phyloP scores from a whole-genome alignment of 64 coral and sea anemone genomes.

The Montipora cactus region DNA sequence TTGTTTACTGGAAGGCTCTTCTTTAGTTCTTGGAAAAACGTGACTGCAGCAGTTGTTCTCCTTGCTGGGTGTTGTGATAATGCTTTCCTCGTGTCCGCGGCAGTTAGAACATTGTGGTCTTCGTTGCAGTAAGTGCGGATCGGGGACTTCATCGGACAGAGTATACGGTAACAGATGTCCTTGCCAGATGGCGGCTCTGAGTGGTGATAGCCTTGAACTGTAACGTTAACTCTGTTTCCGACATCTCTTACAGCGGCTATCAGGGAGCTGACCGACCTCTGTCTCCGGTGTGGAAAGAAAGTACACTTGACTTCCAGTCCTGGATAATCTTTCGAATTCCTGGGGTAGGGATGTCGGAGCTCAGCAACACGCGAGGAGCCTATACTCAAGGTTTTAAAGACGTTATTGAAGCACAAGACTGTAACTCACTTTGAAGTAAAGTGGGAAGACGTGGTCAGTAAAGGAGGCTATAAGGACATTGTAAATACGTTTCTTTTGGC shows the following conservation, averaged over 20 bases:
- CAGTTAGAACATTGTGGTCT: slow-evolving; percentile 48
- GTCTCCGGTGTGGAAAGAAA: too few species aligned
- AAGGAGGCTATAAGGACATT: too few species aligned
- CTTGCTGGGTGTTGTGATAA: slow-evolving; percentile 52
- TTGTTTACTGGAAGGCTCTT: slow-evolving; percentile 31
- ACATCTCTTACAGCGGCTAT: slow-evolving; percentile 42
- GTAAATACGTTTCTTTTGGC: too few species aligned
- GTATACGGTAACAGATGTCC: slow-evolving; percentile 65
- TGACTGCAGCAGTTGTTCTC: slow-evolving; percentile 46
- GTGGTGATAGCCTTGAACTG: slow-evolving; percentile 58
- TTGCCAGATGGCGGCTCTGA: slow-evolving; percentile 68
- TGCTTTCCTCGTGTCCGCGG: slow-evolving; percentile 28
- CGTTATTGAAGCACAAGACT: too few species aligned
- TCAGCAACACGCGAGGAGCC: too few species aligned
- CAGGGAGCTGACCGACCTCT: not conserved
- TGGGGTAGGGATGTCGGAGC: too few species aligned
- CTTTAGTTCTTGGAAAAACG: slow-evolving; percentile 23
- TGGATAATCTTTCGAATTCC: too few species aligned
- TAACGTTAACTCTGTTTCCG: slow-evolving; percentile 32
- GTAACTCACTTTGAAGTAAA: too few species aligned
- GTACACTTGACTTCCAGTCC: too few species aligned
- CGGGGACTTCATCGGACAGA: not conserved
- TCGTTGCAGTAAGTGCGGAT: slow-evolving; percentile 24
- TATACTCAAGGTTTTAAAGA: too few species aligned
- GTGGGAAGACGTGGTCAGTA: too few species aligned